These are phyloP conservation scores for Biston betularia DNA, from an alignment of 2,888 invertebrate species.

Conservation along the genomic window DNA sequence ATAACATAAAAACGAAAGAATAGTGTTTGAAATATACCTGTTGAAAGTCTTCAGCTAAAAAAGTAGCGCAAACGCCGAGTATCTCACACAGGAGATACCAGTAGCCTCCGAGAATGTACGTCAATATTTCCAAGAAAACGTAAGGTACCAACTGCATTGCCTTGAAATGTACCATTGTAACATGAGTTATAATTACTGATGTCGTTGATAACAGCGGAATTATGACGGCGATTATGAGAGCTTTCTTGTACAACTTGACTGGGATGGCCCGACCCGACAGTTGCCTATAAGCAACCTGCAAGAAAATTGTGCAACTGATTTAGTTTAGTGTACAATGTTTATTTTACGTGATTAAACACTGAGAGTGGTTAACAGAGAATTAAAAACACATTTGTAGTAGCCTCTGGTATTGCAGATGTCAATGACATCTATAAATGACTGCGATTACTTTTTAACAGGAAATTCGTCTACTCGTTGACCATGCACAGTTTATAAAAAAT, in stretches of 20 bases:
- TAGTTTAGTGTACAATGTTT: no score
- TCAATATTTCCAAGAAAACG: slow-evolving; percentile 89
- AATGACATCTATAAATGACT: no score
- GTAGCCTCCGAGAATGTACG: slow-evolving; percentile 89
- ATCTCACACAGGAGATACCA: slow-evolving; percentile 90
- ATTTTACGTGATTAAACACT: no score
- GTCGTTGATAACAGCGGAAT: slow-evolving; percentile 87
- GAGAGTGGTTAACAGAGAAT: no score
- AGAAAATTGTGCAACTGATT: slow-evolving; percentile 32
- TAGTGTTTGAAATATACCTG: slow-evolving; percentile 62
- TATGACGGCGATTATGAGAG: slow-evolving; percentile 84
- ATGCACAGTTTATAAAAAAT: not conserved
- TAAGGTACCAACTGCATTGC: slow-evolving; percentile 89
- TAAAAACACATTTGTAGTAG: no score
- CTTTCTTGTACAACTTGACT: slow-evolving; percentile 85
- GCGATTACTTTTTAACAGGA: no score
- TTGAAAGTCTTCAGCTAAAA: slow-evolving; percentile 90
- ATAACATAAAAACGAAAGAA: no score
- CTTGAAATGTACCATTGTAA: slow-evolving; percentile 90
- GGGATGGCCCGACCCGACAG: slow-evolving; percentile 86
- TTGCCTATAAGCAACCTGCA: slow-evolving; percentile 86
- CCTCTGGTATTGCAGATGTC: no score
- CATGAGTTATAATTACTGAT: slow-evolving; percentile 89
- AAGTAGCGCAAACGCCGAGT: slow-evolving; percentile 87
- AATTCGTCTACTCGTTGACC: no score